These are phyloP conservation scores for Globia sparganii DNA, from an alignment of 2,888 invertebrate species.

Conservation along the genomic window DNA sequence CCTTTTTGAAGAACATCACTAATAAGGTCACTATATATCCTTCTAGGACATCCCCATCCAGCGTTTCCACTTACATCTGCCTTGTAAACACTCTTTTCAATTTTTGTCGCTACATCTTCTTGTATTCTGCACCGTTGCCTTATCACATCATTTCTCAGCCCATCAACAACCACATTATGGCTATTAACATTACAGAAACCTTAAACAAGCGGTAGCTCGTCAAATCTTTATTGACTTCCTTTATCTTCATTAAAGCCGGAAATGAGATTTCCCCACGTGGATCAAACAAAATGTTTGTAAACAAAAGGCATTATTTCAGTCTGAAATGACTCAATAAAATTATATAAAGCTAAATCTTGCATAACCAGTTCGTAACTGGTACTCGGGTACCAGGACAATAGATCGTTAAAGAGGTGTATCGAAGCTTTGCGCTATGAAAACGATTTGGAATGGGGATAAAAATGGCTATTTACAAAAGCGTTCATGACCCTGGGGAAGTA, in stretches of 20 bases:
- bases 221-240: constrained; percentile 13
- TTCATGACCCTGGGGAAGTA: neutral
- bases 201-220: neutral
- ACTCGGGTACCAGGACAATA: constrained; percentile 11
- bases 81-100: no score
- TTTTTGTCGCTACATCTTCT: no score
- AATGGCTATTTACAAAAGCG: neutral
- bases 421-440: neutral
- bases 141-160: no score
- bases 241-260: constrained; percentile 25
- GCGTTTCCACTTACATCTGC: no score
- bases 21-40: no score
- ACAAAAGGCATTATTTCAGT: constrained; percentile 11
- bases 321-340: constrained; percentile 28
- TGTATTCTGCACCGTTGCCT: no score
- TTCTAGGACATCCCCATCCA: no score
- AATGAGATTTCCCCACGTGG: constrained; percentile 31
- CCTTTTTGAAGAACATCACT: no score
- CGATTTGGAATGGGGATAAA: neutral
- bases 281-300: constrained; percentile 15
- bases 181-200: neutral
- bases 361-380: neutral
- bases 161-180: neutral
- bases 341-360: constrained; percentile 6
- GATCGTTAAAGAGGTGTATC: neutral